Conservation (phyloP, 2,888 invertebrate genomes). For the Rotaria macrura region DNA sequence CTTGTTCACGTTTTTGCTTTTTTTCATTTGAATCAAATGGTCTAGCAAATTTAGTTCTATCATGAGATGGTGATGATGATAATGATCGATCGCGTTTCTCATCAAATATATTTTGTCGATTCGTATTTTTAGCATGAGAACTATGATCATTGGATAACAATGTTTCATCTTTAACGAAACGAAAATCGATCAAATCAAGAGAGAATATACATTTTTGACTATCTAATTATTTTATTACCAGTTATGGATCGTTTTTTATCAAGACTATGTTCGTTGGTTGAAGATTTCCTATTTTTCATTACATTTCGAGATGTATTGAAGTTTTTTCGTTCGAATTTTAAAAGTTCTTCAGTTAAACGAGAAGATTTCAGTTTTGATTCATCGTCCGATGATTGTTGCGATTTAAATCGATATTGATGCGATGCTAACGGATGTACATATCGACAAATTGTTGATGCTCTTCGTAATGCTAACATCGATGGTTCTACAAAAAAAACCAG, state of each 20-base stretch:
- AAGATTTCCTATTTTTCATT: not conserved
- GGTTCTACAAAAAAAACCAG: not conserved
- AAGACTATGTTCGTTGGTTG: not conserved
- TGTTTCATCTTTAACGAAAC: not conserved
- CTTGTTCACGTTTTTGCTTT: not conserved
- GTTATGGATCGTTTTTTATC: not conserved
- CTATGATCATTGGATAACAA: not conserved
- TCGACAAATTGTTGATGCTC: not conserved
- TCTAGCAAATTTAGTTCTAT: not conserved
- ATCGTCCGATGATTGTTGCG: not conserved
- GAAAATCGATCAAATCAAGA: too few species aligned
- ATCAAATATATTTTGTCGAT: not conserved
- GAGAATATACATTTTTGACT: too few species aligned
- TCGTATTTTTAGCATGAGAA: not conserved
- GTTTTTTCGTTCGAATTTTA: not conserved
- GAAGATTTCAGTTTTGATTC: not conserved
- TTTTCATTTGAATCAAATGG: not conserved
- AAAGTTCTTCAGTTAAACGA: not conserved
- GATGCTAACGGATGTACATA: not conserved
- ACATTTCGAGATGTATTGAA: not conserved
- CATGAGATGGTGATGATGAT: not conserved
- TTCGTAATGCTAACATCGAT: not conserved
- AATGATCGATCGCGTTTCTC: not conserved
- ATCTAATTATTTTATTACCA: too few species aligned
- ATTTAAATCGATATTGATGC: not conserved